Evolutionary conservation across 2,888 invertebrate genomes (phyloP), one percentile per base, ranked within the genome.

Genomic region (Apocheima hispidaria): DNA sequence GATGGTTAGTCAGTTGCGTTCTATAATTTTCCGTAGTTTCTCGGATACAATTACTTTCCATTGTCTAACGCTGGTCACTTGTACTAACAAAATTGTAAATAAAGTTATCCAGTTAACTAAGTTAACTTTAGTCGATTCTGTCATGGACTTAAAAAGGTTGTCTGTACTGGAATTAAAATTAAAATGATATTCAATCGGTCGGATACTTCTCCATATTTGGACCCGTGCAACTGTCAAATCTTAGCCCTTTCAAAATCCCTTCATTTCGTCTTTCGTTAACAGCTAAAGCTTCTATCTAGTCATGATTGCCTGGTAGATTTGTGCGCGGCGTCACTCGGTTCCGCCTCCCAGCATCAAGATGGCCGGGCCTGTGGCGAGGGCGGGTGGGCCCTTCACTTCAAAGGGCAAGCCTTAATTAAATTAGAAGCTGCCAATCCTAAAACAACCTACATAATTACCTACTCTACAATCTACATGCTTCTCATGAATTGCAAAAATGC

Each of bases 311-410:
- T 87, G 73, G 86, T 88, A 82, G 66, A 56, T 58, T 72, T 71
- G 82, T 80, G 81, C 78, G 77, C 79, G 75, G 65, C 78, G 75
- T 77, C 77, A 78, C 74, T 77, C 78, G 84, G 86, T 78, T 83
- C 83, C 84, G 82, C 83, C 81, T 84, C 76, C 75, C 74, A 70
- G 71, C 75, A 69, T 64, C 74, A 75, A 77, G 64, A 75, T 75
- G 75, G 77, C 73, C 69, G 78, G 71, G 71, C 68, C 61, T 66
- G 62, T 52, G 60, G 20, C 44, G 53, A 55, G 61, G 68, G 67
- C 66, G 63, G 62, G 65, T 63, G 50, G 59, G 53, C 50, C 54
- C 58, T 38, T 33, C n/a, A 18, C 21, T 30, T 30, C n/a, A 30
- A 41, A 54, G 44, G 54, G 28, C 46, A 46, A 46, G 20, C 50